Evolutionary conservation across 2,888 invertebrate species (phyloP).

Genomic region (Nomada fucata): DNA sequence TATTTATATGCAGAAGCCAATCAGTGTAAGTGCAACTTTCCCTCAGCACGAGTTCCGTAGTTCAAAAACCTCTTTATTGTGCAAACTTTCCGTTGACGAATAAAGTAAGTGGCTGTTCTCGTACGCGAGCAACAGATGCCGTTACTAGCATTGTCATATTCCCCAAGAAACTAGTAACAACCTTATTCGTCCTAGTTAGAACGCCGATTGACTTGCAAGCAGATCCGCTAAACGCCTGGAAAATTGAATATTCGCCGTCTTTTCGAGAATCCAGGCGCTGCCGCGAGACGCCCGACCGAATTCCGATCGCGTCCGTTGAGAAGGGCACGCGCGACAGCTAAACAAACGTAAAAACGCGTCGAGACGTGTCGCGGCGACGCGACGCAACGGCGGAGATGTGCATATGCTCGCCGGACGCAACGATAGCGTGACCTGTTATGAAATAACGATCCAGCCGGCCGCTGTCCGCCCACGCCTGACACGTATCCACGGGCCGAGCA

Average conservation of each 20-base stretch:
- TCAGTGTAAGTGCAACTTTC: not conserved
- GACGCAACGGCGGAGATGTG: too few species aligned
- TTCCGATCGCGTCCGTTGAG: constrained; percentile 42
- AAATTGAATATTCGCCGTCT: not conserved
- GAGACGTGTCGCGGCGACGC: not conserved
- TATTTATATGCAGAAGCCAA: not conserved
- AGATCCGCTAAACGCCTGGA: not conserved
- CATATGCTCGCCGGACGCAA: constrained; percentile 17
- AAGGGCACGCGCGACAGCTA: constrained; percentile 45
- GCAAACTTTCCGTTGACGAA: not conserved
- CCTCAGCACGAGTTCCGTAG: not conserved
- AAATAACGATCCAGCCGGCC: constrained; percentile 69
- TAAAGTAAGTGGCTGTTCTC: too few species aligned
- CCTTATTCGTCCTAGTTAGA: too few species aligned
- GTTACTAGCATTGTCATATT: too few species aligned
- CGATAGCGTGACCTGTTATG: constrained; percentile 63
- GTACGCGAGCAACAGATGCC: too few species aligned
- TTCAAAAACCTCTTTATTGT: too few species aligned
- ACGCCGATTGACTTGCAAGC: too few species aligned
- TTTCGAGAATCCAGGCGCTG: too few species aligned
- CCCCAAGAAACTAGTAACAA: too few species aligned
- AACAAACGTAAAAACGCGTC: constrained; percentile 33
- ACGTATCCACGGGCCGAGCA: constrained; percentile 69
- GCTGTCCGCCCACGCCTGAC: constrained; percentile 64
- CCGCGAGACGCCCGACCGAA: constrained; percentile 1